A percentile compares a stretch with the other conserved stretches of the same genome.
Evolutionary conservation across 30 jellyfish, hydroid and myxozoan genomes (phyloP).

Genomic region (Hydra vulgaris): DNA sequence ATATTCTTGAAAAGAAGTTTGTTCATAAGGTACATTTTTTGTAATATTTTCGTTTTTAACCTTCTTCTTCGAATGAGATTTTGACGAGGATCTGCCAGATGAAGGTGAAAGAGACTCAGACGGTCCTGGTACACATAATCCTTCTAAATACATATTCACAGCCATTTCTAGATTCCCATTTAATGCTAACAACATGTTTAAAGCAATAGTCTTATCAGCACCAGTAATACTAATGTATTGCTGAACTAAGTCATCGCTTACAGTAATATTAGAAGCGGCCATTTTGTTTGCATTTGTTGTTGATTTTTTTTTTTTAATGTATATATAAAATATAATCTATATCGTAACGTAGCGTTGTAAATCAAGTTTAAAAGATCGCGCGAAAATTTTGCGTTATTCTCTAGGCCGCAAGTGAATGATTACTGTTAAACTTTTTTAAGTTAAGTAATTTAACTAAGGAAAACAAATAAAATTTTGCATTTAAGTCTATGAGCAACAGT

Average conservation of each 20-base stretch:
- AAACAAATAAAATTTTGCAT: too few species aligned
- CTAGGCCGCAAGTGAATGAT: too few species aligned
- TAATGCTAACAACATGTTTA: slow-evolving; percentile 61
- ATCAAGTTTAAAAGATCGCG: not conserved
- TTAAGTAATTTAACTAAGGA: too few species aligned
- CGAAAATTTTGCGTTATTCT: not conserved
- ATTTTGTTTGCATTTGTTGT: slow-evolving; percentile 4
- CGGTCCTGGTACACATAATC: slow-evolving; percentile 1
- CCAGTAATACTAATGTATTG: slow-evolving; percentile 74
- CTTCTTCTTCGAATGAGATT: not conserved
- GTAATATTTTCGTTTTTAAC: not conserved
- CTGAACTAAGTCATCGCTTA: slow-evolving; percentile 41
- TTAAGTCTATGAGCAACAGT: too few species aligned
- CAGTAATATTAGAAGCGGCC: slow-evolving; percentile 46
- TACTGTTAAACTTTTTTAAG: too few species aligned
- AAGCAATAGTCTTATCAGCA: slow-evolving; percentile 59
- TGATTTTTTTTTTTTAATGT: not conserved
- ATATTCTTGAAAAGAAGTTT: not conserved
- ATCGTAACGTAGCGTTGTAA: not conserved
- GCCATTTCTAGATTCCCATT: slow-evolving; percentile 69
- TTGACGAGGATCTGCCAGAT: not conserved
- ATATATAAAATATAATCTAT: too few species aligned
- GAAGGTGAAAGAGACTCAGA: not conserved
- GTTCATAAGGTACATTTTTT: not conserved
- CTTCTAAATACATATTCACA: slow-evolving; percentile 79